phyloP scores from a whole-genome alignment of 1,140 invertebrate species.

The Platyscapa corneri region DNA sequence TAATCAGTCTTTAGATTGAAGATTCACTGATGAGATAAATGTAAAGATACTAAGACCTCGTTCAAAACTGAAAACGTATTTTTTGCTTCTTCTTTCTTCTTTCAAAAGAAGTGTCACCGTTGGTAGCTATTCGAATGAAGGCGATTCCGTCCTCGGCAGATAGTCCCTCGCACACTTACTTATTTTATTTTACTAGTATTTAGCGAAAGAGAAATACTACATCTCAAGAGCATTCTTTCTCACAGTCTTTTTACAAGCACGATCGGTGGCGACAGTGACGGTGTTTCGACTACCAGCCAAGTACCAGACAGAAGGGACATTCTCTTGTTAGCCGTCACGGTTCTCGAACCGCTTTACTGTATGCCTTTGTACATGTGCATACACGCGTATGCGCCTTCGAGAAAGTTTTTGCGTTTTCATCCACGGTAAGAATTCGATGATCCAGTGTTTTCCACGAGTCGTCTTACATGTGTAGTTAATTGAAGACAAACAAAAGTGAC shows the following conservation, averaged over 20 bases:
- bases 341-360: conserved; percentile 3
- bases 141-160: background rate
- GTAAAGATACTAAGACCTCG: too few species aligned
- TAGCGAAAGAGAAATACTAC: conserved; percentile 44
- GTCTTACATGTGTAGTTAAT: too few species aligned
- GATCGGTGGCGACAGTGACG: background rate
- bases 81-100: too few species aligned
- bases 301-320: conserved; percentile 21
- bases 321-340: conserved; percentile 34
- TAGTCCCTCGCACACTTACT: too few species aligned
- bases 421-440: background rate
- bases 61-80: too few species aligned
- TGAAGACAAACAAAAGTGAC: background rate
- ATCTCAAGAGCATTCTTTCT: conserved; percentile 20
- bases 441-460: background rate
- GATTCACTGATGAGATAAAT: too few species aligned
- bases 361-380: background rate
- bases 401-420: background rate
- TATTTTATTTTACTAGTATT: too few species aligned
- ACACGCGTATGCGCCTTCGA: background rate
- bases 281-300: background rate
- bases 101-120: background rate
- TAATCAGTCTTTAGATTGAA: too few species aligned
- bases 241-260: background rate
- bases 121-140: background rate